A percentile compares a stretch with the other conserved stretches of the same genome.
Evolutionary conservation across 2,113 vertebrate genomes (phyloP).

Genomic region (Numida meleagris): DNA sequence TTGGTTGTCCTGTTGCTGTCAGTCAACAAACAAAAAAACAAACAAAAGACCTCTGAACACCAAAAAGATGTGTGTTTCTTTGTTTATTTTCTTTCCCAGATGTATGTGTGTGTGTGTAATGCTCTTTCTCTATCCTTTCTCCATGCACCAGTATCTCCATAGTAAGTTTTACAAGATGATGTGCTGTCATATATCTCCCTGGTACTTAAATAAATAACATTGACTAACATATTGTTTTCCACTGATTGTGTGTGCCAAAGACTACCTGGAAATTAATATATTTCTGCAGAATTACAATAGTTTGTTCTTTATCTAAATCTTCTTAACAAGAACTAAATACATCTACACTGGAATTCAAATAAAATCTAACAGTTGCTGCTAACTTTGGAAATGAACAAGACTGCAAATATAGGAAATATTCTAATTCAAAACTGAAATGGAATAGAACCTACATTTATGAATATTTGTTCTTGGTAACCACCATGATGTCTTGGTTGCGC

Average conservation of each 20-base stretch:
- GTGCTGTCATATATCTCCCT: neutral
- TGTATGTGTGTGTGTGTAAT: accelerated
- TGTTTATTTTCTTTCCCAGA: too few species aligned
- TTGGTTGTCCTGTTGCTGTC: neutral
- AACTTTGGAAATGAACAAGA: neutral
- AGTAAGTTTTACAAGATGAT: neutral
- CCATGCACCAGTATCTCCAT: neutral
- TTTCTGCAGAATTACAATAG: slow-evolving; percentile 11
- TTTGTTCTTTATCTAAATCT: slow-evolving; percentile 30
- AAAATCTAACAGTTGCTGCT: neutral
- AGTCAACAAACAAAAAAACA: neutral
- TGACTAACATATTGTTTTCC: slow-evolving; percentile 40
- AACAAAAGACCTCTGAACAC: neutral
- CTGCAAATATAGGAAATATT: neutral
- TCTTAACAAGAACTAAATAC: slow-evolving; percentile 8
- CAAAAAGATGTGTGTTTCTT: neutral
- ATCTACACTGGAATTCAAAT: neutral
- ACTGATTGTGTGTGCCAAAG: slow-evolving; percentile 12
- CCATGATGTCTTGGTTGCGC: neutral
- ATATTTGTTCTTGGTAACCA: neutral
- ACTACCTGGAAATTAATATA: neutral
- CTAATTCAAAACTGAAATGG: slow-evolving; percentile 8
- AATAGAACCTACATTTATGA: neutral
- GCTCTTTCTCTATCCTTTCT: neutral
- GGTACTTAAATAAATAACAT: neutral